phyloP scores from a whole-genome alignment of 2,797 vertebrate genomes.

The Pseudochaenichthys georgianus region DNA sequence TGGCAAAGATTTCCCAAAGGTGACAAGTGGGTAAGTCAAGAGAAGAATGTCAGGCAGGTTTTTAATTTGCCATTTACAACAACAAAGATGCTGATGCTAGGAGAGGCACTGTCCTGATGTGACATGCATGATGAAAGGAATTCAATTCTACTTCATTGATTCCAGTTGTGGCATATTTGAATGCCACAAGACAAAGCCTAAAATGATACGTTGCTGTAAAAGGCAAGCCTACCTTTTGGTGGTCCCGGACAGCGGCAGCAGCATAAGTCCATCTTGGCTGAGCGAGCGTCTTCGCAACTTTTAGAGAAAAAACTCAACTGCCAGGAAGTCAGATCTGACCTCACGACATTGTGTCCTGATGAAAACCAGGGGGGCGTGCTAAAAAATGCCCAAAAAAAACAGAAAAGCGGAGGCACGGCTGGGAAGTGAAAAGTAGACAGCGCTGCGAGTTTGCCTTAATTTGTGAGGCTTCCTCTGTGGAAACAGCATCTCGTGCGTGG shows the following conservation, averaged over 20 bases:
- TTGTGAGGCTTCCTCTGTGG: slow-evolving; percentile 77
- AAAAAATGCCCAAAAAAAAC: slow-evolving; percentile 42
- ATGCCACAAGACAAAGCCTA: not conserved
- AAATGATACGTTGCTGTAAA: not conserved
- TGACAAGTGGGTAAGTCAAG: slow-evolving; percentile 13
- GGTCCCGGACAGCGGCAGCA: slow-evolving; percentile 76
- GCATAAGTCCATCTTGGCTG: slow-evolving; percentile 81
- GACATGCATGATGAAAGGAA: slow-evolving; percentile 27
- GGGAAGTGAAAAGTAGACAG: slow-evolving; percentile 64
- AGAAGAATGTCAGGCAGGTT: slow-evolving; percentile 24
- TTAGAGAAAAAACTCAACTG: slow-evolving; percentile 73
- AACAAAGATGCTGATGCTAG: not conserved
- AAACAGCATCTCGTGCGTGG: slow-evolving; percentile 73
- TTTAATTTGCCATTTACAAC: not conserved
- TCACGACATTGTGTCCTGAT: slow-evolving; percentile 80
- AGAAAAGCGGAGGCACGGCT: slow-evolving; percentile 61
- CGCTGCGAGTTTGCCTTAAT: slow-evolving; percentile 58
- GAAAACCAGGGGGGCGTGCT: slow-evolving; percentile 78
- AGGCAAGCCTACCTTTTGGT: slow-evolving; percentile 60
- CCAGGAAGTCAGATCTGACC: slow-evolving; percentile 79
- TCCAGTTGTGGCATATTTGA: slow-evolving; percentile 36
- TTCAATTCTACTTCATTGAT: not conserved
- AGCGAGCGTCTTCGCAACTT: slow-evolving; percentile 69
- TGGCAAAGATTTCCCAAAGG: not conserved
- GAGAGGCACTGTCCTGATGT: slow-evolving; percentile 34